These are phyloP conservation scores for Esox masquinongy DNA, from an alignment of 2,797 vertebrate genomes.

Conservation along the genomic window DNA sequence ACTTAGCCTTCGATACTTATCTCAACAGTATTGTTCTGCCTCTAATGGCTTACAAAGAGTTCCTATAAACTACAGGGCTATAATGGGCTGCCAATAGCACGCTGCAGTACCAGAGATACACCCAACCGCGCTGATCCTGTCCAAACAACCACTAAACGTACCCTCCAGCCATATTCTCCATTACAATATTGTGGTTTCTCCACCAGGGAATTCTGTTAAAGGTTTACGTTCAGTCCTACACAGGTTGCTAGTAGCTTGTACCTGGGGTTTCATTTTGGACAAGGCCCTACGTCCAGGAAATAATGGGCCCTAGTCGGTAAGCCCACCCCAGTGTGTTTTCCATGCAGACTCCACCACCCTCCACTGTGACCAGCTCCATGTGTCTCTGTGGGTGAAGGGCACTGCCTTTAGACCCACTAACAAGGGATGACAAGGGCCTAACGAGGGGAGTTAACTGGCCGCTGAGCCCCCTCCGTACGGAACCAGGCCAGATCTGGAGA, in stretches of 20 bases:
- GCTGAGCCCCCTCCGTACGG: constrained; percentile 27
- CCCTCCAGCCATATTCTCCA: background rate
- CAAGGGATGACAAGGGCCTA: constrained; percentile 20
- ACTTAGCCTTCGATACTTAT: background rate
- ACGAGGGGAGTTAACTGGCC: constrained; percentile 38
- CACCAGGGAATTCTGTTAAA: background rate
- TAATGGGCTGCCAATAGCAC: background rate
- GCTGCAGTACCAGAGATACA: background rate
- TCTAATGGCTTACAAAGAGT: background rate
- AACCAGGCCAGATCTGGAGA: constrained; percentile 36
- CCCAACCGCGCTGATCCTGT: background rate
- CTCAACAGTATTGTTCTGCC: constrained; percentile 1
- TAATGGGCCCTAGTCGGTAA: background rate
- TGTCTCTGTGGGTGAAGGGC: constrained; percentile 3
- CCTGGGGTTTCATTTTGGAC: background rate
- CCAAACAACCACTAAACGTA: background rate
- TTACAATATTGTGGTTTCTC: background rate
- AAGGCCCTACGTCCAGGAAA: background rate
- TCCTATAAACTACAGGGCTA: constrained; percentile 1
- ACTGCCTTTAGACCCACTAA: constrained; percentile 23
- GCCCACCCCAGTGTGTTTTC: background rate
- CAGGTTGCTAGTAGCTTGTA: background rate
- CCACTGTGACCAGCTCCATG: background rate
- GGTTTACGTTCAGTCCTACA: background rate
- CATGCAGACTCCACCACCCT: background rate